Conservation (phyloP, 1,140 invertebrate genomes). For the Aphelenchoides avenae region DNA sequence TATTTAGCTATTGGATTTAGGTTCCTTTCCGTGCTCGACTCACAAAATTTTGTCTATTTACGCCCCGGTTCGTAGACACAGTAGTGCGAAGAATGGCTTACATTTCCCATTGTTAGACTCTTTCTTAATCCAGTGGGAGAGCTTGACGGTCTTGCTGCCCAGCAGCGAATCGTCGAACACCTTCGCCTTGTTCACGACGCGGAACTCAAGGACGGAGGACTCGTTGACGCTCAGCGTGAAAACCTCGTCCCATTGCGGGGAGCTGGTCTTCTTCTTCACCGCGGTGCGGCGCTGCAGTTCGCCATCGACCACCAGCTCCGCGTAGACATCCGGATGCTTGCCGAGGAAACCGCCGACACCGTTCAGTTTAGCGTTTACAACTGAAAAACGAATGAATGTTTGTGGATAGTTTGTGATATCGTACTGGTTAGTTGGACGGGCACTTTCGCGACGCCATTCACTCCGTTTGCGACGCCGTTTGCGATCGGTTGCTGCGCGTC, state of each 20-base stretch:
- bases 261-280: constrained; percentile 49
- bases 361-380: constrained; percentile 28
- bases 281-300: constrained; percentile 28
- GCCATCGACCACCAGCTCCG: constrained; percentile 38
- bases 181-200: constrained; percentile 46
- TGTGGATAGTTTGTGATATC: background rate
- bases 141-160: constrained; percentile 41
- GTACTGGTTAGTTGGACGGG: constrained; percentile 37
- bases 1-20: too few species aligned
- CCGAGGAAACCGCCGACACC: constrained; percentile 28
- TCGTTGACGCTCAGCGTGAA: constrained; percentile 45
- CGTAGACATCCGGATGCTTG: constrained; percentile 44
- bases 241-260: constrained; percentile 53
- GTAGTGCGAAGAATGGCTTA: constrained; percentile 25
- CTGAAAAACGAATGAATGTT: constrained; percentile 9
- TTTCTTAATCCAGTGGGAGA: constrained; percentile 42
- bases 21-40: too few species aligned
- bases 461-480: constrained; percentile 9
- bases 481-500: too few species aligned
- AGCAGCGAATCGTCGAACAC: constrained; percentile 50
- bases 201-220: constrained; percentile 44
- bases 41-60: constrained; percentile 14
- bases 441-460: constrained; percentile 13
- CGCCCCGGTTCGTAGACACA: background rate
- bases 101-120: constrained; percentile 52